Evolutionary conservation across 2,888 invertebrate genomes (phyloP), one percentile per base, ranked within the genome.

Genomic region (Pteria penguin): DNA sequence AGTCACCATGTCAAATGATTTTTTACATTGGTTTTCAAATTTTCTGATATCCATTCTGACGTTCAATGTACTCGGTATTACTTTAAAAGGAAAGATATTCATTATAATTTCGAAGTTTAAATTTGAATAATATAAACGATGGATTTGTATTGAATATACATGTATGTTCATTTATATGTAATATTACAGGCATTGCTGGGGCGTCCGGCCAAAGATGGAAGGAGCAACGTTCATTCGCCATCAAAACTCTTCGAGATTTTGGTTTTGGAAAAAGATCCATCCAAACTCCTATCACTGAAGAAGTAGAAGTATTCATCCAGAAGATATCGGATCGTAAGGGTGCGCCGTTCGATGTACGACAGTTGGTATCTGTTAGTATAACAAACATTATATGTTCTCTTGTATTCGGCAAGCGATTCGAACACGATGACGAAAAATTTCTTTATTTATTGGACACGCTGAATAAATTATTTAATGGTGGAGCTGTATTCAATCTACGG

Each of bases 331-430:
- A 55, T 8, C 27, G 65, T 5, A 69, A 75, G 14, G 65, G 63
- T 2, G 2, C 29, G 4, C 29, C 61, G 11, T 36, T 68, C 26
- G 33, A 66, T 22, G 57, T 68, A 31, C 33, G 62, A 24, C 11
- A 22, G 2, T 3, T 4, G 2, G n/a, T 62, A 0, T n/a, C 24
- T 54, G 24, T 36, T 4, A 31, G 63, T 24, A 52, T 70, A 4
- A 65, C 75, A 4, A 75, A 75, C 24, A n/a, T 75, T 2, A 75
- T 63, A 0, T 75, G 75, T n/a, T 62, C 65, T n/a, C 29, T 75
- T 2, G 57, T 75, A 24, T 75, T 75, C 33, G 75, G 75, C 11
- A 58, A 65, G 14, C 55, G 69, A 4, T 75, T 75, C 31, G 55
- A 57, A 3, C 54, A 69, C 26, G 45, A 69, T 18, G 69, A 75